Base-by-base conservation (phyloP, 1,140 invertebrate genomes). In the Drosophila kanapiae region DNA sequence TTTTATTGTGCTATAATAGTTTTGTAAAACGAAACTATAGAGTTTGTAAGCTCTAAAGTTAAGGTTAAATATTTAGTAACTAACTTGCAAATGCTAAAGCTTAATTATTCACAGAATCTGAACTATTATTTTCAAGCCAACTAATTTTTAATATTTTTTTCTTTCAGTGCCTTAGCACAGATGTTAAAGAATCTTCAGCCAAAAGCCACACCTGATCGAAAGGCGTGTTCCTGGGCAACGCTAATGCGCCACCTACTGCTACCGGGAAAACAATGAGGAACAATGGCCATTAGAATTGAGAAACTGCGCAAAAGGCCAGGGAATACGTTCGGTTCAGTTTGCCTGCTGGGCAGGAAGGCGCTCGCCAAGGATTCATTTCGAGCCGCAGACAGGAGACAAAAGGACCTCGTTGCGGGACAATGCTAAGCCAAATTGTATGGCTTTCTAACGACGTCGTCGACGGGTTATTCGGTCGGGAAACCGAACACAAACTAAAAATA, bases 221-320 rank as follows among this genome's bases (percentile, higher is more conserved):
- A 53, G 78, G 78, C 82, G 83, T 40, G 82, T 57, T 69, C 64
- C 64, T 14, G 29, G 54, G 62, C 35, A 31, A 56, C 74, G 54
- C 56, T 77, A 78, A 78, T 78, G 51, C 75, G 63, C 75, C 75
- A 77, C 75, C 75, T 77, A 77, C 75, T 56, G 75, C 75, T 78
- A 70, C 75, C 47, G 75, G 63, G 60, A 45, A 43, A 43, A 77
- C 48, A 77, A 77, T 69, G 49, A 27, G 14, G 18, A 27, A 60
- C 63, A 54, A 56, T 40, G 74, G 16, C 16, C 49, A 75, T 65
- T 75, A 75, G 70, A 63, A 54, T 23, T 13, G 51, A 63, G 63
- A 57, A 71, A 78, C 75, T 78, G 53, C 75, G 75, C 76, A 78
- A 78, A 78, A 78, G 60, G 53, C 31, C 13, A 37, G 38, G 35